These are phyloP conservation scores for Eilema griseolum DNA, from an alignment of 2,888 invertebrate species.

Conservation along the genomic window DNA sequence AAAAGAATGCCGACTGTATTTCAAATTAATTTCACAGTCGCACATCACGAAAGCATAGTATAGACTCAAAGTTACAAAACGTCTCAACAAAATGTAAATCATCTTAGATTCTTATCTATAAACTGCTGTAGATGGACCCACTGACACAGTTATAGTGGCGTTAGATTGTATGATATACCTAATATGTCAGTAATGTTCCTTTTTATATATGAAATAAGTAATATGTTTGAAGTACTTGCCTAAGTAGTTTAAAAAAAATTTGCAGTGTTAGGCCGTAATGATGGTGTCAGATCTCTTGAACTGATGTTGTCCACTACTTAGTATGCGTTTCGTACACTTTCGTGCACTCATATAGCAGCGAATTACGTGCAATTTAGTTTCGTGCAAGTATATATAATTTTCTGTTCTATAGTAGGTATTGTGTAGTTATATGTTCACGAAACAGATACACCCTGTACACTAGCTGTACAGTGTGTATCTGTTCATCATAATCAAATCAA, in stretches of 20 bases:
- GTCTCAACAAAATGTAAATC: constrained; percentile 11
- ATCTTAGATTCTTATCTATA: constrained; percentile 20
- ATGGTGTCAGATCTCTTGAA: neutral
- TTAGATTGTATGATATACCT: constrained; percentile 7
- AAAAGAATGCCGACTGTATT: no score
- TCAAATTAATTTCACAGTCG: neutral
- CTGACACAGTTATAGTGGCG: constrained; percentile 4
- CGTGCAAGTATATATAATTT: no score
- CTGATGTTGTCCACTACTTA: neutral
- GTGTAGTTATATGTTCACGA: no score
- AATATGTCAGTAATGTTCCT: neutral
- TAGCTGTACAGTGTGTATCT: no score
- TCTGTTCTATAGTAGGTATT: no score
- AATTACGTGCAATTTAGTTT: no score
- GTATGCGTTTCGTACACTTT: no score
- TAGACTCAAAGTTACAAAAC: neutral
- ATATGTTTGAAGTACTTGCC: neutral
- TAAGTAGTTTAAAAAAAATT: neutral
- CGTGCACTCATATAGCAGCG: no score
- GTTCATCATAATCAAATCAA: no score
- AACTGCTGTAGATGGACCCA: constrained; percentile 9
- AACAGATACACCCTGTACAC: no score
- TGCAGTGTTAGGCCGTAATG: neutral
- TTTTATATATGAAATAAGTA: neutral
- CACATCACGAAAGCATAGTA: neutral